Percentiles rank a stretch among this genome's conserved stretches.
Conservation (phyloP, 1,140 invertebrate genomes). For the Agrilus planipennis region DNA sequence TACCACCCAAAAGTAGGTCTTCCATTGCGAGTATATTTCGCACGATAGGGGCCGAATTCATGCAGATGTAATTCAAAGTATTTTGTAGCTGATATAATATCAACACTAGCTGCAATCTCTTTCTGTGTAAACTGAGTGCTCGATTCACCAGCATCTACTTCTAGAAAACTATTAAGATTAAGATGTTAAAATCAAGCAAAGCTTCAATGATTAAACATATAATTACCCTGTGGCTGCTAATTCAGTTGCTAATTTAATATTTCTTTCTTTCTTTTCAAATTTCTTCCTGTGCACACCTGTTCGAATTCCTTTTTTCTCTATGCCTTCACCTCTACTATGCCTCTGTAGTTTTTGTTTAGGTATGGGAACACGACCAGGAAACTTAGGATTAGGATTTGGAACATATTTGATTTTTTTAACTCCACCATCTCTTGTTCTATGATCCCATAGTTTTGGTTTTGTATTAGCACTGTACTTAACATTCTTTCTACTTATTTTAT, state of each 20-base stretch:
- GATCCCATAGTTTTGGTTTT: no score
- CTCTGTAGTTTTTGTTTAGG: slow-evolving; percentile 40
- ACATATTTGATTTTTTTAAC: slow-evolving; percentile 5
- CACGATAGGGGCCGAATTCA: slow-evolving; percentile 83
- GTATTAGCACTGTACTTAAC: no score
- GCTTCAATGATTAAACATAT: no score
- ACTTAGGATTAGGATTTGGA: slow-evolving; percentile 20
- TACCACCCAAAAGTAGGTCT: slow-evolving; percentile 80
- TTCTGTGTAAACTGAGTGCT: slow-evolving; percentile 72
- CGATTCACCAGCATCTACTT: slow-evolving; percentile 66
- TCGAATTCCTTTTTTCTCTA: slow-evolving; percentile 46
- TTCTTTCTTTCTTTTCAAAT: slow-evolving; percentile 51
- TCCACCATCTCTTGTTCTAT: no score
- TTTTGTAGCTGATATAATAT: slow-evolving; percentile 85
- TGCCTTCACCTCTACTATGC: slow-evolving; percentile 47
- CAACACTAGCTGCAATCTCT: slow-evolving; percentile 70
- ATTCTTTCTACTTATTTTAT: no score
- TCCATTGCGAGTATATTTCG: slow-evolving; percentile 86
- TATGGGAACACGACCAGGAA: slow-evolving; percentile 28
- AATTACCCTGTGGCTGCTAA: slow-evolving; percentile 63
- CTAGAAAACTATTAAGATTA: slow-evolving; percentile 51
- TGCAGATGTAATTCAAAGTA: slow-evolving; percentile 73
- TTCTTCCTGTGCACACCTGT: slow-evolving; percentile 50
- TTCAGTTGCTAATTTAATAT: slow-evolving; percentile 54
- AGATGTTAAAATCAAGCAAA: no score